Evolutionary conservation across 2,797 vertebrate genomes (phyloP).

Genomic region (Ctenopoma kingsleyae): DNA sequence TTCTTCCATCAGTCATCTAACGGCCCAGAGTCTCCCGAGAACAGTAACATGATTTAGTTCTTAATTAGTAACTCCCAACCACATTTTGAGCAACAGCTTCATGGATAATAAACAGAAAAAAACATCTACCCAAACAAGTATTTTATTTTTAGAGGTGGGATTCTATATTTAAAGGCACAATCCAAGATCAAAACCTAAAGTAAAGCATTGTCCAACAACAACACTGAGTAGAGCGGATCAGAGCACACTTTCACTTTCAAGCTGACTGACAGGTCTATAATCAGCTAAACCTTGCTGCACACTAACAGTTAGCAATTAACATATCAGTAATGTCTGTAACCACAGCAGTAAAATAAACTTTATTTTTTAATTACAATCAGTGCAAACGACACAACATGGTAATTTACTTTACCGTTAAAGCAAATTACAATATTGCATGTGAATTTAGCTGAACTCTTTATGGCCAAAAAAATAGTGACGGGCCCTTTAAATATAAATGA

Average conservation of each 20-base stretch:
- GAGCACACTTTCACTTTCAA: background rate
- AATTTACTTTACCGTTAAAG: too few relatives aligned
- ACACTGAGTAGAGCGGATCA: background rate
- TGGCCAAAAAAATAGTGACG: too few relatives aligned
- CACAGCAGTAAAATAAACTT: background rate
- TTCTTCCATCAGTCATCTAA: constrained; percentile 19
- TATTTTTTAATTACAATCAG: background rate
- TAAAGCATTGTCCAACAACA: background rate
- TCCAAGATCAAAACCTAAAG: background rate
- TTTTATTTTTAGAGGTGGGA: background rate
- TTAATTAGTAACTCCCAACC: constrained; percentile 49
- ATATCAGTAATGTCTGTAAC: background rate
- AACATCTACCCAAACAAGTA: background rate
- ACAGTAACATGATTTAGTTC: constrained; percentile 24
- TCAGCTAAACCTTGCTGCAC: background rate
- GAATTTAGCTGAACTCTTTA: background rate
- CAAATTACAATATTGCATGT: too few relatives aligned
- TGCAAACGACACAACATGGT: background rate
- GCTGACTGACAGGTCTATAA: constrained; percentile 5
- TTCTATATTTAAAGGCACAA: too few relatives aligned
- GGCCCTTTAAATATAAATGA: background rate
- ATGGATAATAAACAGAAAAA: constrained; percentile 42
- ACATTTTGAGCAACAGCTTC: constrained; percentile 26
- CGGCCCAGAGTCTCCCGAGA: constrained; percentile 6
- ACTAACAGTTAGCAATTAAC: background rate